These are phyloP conservation scores for Coendou prehensilis DNA, from an alignment of 2,797 vertebrate genomes.

Conservation along the genomic window DNA sequence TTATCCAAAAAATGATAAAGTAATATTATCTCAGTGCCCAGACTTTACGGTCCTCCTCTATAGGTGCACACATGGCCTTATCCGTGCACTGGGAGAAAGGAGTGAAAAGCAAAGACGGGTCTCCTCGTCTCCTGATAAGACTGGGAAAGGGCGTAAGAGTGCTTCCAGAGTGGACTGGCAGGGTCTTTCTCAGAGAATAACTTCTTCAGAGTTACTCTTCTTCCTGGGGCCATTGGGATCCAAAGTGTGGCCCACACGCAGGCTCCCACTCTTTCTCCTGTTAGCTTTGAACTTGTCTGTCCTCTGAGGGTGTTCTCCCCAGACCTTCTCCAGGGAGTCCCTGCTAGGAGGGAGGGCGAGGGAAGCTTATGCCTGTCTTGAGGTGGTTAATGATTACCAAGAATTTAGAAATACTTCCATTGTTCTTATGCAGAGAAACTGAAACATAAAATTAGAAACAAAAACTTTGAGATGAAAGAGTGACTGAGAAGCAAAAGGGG, in stretches of 20 bases:
- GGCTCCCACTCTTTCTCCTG: not conserved
- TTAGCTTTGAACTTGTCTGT: not conserved
- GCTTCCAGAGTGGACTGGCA: not conserved
- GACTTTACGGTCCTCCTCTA: not conserved
- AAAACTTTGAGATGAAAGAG: slow-evolving; percentile 4
- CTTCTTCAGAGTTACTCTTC: not conserved
- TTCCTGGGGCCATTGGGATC: not conserved
- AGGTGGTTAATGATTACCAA: slow-evolving; percentile 66
- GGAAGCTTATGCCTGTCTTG: not conserved
- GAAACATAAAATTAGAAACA: slow-evolving; percentile 14
- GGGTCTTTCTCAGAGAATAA: not conserved
- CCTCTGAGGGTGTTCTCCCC: not conserved
- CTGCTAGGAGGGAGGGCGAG: too few species aligned
- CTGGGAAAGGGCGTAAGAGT: not conserved
- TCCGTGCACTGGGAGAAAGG: not conserved
- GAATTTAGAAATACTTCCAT: slow-evolving; percentile 48
- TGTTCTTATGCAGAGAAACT: slow-evolving; percentile 8
- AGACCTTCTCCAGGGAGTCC: not conserved
- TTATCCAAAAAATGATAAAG: slow-evolving; percentile 25
- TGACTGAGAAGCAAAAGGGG: not conserved
- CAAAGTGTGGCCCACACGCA: not conserved
- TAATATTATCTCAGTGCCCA: slow-evolving; percentile 30
- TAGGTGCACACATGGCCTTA: not conserved
- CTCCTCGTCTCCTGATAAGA: not conserved
- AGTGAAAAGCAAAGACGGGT: slow-evolving; percentile 3